Percentiles rank a stretch among this genome's conserved stretches.
Evolutionary conservation across 2,113 vertebrate species (phyloP).

Genomic region (Corapipo altera): DNA sequence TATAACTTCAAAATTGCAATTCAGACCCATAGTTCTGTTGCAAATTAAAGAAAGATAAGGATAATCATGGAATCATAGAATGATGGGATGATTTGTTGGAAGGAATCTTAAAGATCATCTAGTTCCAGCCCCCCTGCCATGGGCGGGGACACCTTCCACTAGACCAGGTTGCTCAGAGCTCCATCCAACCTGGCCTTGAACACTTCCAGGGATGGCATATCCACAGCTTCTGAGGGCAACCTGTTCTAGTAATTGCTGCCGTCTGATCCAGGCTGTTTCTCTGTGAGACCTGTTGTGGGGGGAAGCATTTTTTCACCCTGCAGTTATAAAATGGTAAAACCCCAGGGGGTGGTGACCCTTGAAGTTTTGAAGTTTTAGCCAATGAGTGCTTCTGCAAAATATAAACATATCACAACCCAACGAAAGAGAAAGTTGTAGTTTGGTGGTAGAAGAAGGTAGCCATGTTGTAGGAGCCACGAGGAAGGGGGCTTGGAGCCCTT

Average conservation of each 20-base stretch:
- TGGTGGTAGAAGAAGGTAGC: no score
- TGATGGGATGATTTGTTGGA: neutral
- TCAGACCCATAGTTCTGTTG: neutral
- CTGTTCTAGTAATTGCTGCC: neutral
- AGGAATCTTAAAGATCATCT: neutral
- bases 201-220: neutral
- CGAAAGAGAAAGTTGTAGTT: no score
- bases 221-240: neutral
- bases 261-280: neutral
- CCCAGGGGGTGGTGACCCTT: no score
- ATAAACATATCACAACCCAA: no score
- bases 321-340: no score
- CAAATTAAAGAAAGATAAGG: neutral
- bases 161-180: neutral
- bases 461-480: no score
- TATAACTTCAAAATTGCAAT: neutral
- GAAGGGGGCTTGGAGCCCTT: no score
- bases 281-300: no score
- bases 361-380: no score
- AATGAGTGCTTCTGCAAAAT: no score
- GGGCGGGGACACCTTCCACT: neutral
- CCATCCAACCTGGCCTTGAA: neutral
- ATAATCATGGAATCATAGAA: neutral
- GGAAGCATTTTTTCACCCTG: no score
- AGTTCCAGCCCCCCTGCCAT: neutral